Conservation (phyloP, 2,888 invertebrate genomes). For the Ditylenchus weischeri region DNA sequence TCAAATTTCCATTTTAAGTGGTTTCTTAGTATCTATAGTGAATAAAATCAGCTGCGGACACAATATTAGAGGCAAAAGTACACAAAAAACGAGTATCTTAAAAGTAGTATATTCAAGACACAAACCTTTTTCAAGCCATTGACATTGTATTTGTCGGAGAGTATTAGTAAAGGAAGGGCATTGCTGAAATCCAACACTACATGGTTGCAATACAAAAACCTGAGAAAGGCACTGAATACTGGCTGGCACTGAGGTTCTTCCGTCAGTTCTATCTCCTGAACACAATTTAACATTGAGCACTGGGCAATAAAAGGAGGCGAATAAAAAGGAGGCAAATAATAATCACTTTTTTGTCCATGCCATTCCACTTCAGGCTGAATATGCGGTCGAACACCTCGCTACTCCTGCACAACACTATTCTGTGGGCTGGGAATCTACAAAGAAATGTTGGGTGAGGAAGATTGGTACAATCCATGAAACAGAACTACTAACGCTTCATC, state of each 20-base stretch:
- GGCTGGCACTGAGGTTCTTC: conserved; percentile 60
- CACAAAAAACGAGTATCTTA: too few relatives aligned
- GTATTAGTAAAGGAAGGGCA: conserved; percentile 60
- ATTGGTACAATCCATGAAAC: conserved; percentile 4
- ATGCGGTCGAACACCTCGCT: conserved; percentile 64
- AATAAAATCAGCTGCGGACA: too few relatives aligned
- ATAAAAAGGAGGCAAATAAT: neutral
- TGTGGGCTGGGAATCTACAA: conserved; percentile 60
- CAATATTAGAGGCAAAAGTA: too few relatives aligned
- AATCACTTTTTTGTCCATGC: conserved; percentile 43
- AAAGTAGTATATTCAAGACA: too few relatives aligned
- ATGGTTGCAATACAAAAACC: conserved; percentile 62
- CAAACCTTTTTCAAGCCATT: conserved; percentile 57
- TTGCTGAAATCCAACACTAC: conserved; percentile 60
- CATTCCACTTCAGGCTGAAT: conserved; percentile 53
- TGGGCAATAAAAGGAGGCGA: neutral
- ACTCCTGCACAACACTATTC: conserved; percentile 60
- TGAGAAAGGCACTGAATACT: conserved; percentile 60
- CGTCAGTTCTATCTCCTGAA: conserved; percentile 56
- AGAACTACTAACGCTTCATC: conserved; percentile 54
- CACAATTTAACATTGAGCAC: neutral
- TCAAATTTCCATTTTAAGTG: too few relatives aligned
- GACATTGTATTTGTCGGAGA: conserved; percentile 62
- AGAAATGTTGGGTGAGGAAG: neutral
- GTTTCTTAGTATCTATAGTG: too few relatives aligned